Evolutionary conservation across 2,888 invertebrate genomes (phyloP), one percentile per base, ranked within the genome.

Genomic region (Campoplex nolae): DNA sequence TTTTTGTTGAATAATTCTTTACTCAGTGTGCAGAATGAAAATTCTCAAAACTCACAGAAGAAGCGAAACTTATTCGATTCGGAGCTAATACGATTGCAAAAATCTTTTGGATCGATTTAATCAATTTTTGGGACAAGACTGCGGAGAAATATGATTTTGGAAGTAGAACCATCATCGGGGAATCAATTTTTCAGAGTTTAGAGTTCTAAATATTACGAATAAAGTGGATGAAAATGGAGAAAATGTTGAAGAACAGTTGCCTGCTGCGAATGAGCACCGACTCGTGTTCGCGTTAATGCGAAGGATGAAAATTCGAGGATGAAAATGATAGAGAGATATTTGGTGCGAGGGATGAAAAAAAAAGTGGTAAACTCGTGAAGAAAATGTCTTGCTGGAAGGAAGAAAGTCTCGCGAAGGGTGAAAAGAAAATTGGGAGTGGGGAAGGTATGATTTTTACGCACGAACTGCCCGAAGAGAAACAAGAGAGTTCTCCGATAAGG

Each of bases 391-490:
- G 74, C 32, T 58, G 54, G 38, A 48, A 32, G 16, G 76, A 83
- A 84, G 77, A 56, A 83, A 56, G 77, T 45, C 78, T 23, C 35
- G 88, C 82, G 88, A 86, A 56, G 88, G 90, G 88, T 86, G 84
- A 74, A 90, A 88, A 86, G 89, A 88, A 90, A 90, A 91, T 23
- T 58, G 58, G 58, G 58, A 58, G 13, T 13, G 2, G 16, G 32
- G 28, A 32, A 16, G 32, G 62, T 62, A 74, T 92, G 93, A 92
- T 91, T 93, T 92, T 91, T 93, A 94, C 93, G 93, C 93, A 93
- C 93, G 93, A 93, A 92, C 92, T 93, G 89, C 92, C 70, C 70
- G 58, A 28, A 92, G 77, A 23, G 56, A 16, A 38, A 76, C 38
- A 65, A 51, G 74, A 58, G 42, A 65, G 65, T 48, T 18, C 89